These are phyloP conservation scores for Danio jaintianensis DNA, from an alignment of 2,797 vertebrate genomes.

Conservation along the genomic window DNA sequence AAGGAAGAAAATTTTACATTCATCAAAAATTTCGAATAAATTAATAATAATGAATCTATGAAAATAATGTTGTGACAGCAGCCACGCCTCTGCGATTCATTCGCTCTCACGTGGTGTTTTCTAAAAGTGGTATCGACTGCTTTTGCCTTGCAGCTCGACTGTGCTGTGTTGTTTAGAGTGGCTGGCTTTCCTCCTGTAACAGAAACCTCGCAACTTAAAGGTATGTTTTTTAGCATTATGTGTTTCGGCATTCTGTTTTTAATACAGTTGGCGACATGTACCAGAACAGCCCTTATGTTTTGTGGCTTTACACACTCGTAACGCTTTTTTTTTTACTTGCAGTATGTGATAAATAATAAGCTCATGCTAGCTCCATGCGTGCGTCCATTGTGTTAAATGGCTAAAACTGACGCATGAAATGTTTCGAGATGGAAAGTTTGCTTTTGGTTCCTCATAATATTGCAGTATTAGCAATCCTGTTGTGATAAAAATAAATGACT, in stretches of 20 bases:
- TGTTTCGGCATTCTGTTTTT: not conserved
- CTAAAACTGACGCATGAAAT: not conserved
- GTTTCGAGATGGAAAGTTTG: not conserved
- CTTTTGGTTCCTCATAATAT: not conserved
- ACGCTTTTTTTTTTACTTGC: not conserved
- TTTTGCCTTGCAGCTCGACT: conserved; percentile 29
- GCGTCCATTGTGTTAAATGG: conserved; percentile 24
- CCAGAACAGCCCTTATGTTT: not conserved
- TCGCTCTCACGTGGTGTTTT: not conserved
- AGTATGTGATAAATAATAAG: not conserved
- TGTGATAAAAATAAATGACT: not conserved
- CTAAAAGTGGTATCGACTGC: conserved; percentile 19
- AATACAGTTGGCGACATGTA: not conserved
- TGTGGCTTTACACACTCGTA: not conserved
- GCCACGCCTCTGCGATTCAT: not conserved
- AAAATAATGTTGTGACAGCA: not conserved
- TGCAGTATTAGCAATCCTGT: not conserved
- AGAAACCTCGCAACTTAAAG: not conserved
- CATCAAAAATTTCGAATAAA: too few relatives aligned
- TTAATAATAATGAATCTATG: too few relatives aligned
- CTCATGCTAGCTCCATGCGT: conserved; percentile 23
- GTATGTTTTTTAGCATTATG: conserved; percentile 1
- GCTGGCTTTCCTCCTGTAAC: not conserved
- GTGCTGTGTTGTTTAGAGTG: conserved; percentile 13
- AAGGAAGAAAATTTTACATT: too few relatives aligned